Conservation (phyloP, 2,888 invertebrate species). For the Chaitophorus viminalis region DNA sequence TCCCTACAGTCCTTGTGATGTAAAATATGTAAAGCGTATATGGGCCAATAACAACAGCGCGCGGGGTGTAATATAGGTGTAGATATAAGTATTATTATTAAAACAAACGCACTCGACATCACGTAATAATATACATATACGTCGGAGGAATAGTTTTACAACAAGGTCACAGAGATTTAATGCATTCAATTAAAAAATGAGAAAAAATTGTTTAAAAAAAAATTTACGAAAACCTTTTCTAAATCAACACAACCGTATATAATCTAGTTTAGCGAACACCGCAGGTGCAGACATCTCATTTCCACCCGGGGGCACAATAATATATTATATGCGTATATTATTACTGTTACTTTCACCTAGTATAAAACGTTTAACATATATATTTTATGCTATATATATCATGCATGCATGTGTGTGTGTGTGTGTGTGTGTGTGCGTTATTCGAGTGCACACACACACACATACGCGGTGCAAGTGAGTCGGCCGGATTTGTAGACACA, state of each 20-base stretch:
- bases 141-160: too few relatives aligned
- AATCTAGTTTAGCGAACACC: too few relatives aligned
- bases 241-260: too few relatives aligned
- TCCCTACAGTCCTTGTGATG: constrained; percentile 19
- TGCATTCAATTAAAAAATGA: too few relatives aligned
- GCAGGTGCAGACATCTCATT: background rate
- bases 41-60: background rate
- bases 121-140: too few relatives aligned
- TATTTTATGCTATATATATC: background rate
- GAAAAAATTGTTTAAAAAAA: too few relatives aligned
- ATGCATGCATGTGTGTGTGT: background rate
- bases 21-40: constrained; percentile 20
- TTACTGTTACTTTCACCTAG: constrained; percentile 9
- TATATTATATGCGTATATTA: background rate
- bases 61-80: background rate
- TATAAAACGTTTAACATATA: constrained; percentile 19
- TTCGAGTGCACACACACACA: constrained; percentile 3
- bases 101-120: background rate
- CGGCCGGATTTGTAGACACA: constrained; percentile 5
- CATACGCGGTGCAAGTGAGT: background rate
- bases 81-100: background rate
- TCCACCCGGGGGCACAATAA: background rate
- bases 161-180: too few relatives aligned
- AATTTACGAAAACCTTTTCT: too few relatives aligned
- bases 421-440: background rate